Conservation (phyloP, 2,797 vertebrate species). For the Danio aesculapii region DNA sequence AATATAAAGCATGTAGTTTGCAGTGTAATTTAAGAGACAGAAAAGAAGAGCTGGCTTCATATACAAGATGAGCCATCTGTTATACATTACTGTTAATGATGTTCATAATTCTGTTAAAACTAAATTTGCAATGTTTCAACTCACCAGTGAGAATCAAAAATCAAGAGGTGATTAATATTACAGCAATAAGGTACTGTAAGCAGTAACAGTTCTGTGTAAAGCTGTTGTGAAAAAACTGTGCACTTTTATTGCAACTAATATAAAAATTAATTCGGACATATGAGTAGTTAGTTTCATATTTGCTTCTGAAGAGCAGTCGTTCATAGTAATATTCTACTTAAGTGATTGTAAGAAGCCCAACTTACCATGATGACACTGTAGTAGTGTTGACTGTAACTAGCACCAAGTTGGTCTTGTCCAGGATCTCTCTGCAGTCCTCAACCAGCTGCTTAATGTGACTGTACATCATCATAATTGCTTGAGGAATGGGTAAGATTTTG, state of each 20-base stretch:
- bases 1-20: no score
- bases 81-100: no score
- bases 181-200: not conserved
- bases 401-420: conserved; percentile 32
- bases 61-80: no score
- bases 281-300: not conserved
- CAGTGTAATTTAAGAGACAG: no score
- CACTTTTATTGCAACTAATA: not conserved
- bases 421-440: conserved; percentile 33
- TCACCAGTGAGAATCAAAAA: no score
- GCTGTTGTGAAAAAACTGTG: not conserved
- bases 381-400: conserved; percentile 45
- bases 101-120: not conserved
- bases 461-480: conserved; percentile 35
- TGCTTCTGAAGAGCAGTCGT: no score
- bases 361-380: conserved; percentile 51
- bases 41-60: no score
- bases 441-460: conserved; percentile 46
- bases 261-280: not conserved
- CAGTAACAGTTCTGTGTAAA: not conserved
- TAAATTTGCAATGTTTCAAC: no score
- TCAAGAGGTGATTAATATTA: not conserved
- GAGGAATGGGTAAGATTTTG: conserved; percentile 6
- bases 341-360: not conserved
- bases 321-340: no score